These are phyloP conservation scores for Hyposmocoma kahamanoa DNA, from an alignment of 1,140 invertebrate species.

Conservation along the genomic window DNA sequence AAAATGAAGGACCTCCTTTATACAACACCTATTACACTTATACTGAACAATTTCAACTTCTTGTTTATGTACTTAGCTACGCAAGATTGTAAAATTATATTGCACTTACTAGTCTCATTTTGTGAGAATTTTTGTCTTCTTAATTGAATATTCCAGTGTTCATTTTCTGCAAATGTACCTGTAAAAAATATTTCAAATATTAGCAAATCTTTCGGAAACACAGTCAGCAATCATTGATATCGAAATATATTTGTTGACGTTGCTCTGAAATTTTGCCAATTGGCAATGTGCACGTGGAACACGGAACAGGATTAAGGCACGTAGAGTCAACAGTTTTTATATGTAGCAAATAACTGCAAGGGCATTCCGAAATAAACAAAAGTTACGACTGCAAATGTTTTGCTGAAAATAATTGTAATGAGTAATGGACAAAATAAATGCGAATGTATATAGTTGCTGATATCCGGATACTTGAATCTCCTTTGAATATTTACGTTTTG, in stretches of 20 bases:
- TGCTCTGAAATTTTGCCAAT: slow-evolving; percentile 39
- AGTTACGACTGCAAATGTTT: no score
- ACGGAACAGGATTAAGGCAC: slow-evolving; percentile 19
- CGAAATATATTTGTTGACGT: slow-evolving; percentile 10
- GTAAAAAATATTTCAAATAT: slow-evolving; percentile 26
- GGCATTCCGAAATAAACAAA: background rate
- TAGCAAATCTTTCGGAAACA: slow-evolving; percentile 4
- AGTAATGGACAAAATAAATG: no score
- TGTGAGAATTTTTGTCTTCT: slow-evolving; percentile 27
- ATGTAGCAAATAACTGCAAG: background rate
- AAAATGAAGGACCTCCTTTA: no score
- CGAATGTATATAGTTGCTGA: no score
- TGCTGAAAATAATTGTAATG: no score
- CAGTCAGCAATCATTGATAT: slow-evolving; percentile 17
- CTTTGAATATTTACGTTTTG: background rate
- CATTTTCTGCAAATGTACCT: slow-evolving; percentile 39
- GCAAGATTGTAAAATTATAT: no score
- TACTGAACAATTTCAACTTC: no score
- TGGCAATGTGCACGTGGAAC: slow-evolving; percentile 22
- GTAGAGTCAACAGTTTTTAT: slow-evolving; percentile 4
- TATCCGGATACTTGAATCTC: background rate
- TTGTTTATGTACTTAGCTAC: no score
- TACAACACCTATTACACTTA: no score
- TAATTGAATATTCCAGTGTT: slow-evolving; percentile 23
- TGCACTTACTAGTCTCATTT: slow-evolving; percentile 66